Base-by-base conservation (phyloP, 2,888 invertebrate species). In the Tiphia femorata region DNA sequence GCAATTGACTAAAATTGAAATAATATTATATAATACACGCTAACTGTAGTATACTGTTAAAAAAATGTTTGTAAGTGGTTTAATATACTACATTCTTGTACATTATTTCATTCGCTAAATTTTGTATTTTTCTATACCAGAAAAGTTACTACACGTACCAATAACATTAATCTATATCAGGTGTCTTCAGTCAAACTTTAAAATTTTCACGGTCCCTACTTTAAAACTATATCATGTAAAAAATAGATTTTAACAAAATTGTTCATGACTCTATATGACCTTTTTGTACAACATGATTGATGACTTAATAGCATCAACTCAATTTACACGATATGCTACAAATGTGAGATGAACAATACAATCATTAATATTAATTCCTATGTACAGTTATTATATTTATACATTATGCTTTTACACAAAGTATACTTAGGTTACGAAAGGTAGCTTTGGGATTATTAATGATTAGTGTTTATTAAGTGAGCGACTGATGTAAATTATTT, bases 401-500 rank as follows among this genome's bases (percentile, higher is more conserved):
- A 66, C 49, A 67, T 50, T 43, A 51, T 53, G 29, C 38, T 46
- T 42, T 46, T 50, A 17, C 47, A 56, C 37, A 59, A 58, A 70
- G 46, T 62, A 58, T 64, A 51, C 70, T 70, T 63, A 68, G 76
- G 76, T 75, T 67, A 68, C 70, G 65, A 72, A 74, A 72, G 67
- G 64, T 75, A 65, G 60, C 72, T 72, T 69, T 71, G 67, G 63
- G 68, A 62, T 73, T 58, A 67, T 72, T 61, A 62, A 67, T 67
- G 60, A 74, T 71, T 58, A 49, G 60, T 70, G 60, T 68, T 76
- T 72, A 72, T 72, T 77, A 67, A 61, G 66, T 69, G 70, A 72
- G 70, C 63, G 73, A 72, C 42, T 56, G 70, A 71, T 66, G 75
- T 62, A 68, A 73, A 71, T 73, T 77, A 78, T 77, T 65, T 77